Percentiles rank a stretch among this genome's conserved stretches.
These are phyloP conservation scores for Cebus imitator DNA, from an alignment of 2,113 vertebrate genomes.

Conservation along the genomic window DNA sequence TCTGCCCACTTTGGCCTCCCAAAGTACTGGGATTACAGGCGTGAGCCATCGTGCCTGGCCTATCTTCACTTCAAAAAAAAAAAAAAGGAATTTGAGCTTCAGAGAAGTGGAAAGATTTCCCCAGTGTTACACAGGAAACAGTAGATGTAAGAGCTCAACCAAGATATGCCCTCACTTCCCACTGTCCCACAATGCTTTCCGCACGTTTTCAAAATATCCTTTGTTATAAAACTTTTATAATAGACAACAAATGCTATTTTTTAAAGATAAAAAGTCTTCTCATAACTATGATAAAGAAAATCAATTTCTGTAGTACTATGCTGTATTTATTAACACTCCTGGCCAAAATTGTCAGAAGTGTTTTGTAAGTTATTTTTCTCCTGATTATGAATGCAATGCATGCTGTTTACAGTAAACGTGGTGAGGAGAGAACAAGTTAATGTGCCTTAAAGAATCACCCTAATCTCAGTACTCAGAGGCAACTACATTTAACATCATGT, in stretches of 20 bases:
- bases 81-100: background rate
- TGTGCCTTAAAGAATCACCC: background rate
- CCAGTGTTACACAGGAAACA: background rate
- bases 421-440: background rate
- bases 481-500: background rate
- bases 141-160: background rate
- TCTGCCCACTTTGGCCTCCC: no score
- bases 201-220: background rate
- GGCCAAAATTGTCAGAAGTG: background rate
- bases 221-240: background rate
- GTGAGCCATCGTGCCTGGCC: no score
- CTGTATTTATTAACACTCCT: background rate
- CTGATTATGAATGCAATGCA: background rate
- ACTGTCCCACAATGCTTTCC: background rate
- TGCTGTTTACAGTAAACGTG: background rate
- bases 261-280: background rate
- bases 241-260: constrained; percentile 9
- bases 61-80: background rate
- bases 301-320: background rate
- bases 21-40: no score
- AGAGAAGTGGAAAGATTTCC: background rate
- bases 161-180: background rate
- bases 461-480: background rate
- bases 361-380: background rate
- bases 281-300: constrained; percentile 12